Evolutionary conservation across 2,888 invertebrate genomes (phyloP).

Genomic region (Prosapia bicincta): DNA sequence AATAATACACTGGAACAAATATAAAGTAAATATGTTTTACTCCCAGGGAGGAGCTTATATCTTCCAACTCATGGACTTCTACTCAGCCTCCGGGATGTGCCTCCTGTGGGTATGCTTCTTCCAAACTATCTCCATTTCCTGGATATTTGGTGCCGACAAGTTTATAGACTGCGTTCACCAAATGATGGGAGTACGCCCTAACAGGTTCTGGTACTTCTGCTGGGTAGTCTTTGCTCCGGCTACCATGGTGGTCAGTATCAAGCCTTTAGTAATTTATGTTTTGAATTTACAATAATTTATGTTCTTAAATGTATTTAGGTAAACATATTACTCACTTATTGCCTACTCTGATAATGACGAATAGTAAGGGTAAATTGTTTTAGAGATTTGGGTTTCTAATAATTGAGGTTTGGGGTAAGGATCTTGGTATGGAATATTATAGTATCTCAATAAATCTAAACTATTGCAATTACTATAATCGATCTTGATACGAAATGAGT

Average conservation of each 20-base stretch:
- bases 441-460: no score
- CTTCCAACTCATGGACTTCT: conserved; percentile 53
- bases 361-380: no score
- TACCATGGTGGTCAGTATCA: conserved; percentile 55
- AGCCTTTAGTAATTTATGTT: no score
- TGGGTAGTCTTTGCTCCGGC: conserved; percentile 59
- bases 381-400: no score
- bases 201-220: conserved; percentile 54
- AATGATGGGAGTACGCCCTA: conserved; percentile 58
- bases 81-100: conserved; percentile 58
- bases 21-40: no score
- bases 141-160: conserved; percentile 57
- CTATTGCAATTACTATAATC: no score
- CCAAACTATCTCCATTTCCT: conserved; percentile 57
- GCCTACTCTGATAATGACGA: not conserved
- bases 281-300: not conserved
- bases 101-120: conserved; percentile 60
- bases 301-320: not conserved
- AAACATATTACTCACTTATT: not conserved
- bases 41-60: conserved; percentile 51
- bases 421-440: no score
- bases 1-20: no score
- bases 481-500: no score
- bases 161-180: conserved; percentile 58
- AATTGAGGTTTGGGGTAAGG: no score